These are phyloP conservation scores for Chlorops oryzae DNA, from an alignment of 1,140 invertebrate species.

Conservation along the genomic window DNA sequence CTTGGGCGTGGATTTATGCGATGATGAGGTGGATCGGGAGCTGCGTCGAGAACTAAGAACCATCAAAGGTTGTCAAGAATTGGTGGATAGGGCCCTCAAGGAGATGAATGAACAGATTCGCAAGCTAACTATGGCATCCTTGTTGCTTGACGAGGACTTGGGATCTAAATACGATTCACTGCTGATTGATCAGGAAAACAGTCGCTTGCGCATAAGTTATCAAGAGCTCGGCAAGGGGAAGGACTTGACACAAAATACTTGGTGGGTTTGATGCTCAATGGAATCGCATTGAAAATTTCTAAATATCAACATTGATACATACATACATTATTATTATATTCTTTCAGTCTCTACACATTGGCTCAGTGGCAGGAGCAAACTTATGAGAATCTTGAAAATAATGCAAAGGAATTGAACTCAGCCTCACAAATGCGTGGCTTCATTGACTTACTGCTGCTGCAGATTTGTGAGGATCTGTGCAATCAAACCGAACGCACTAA, in stretches of 20 bases:
- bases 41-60: conserved; percentile 61
- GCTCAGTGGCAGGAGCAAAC: conserved; percentile 78
- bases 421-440: conserved; percentile 65
- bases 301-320: not conserved
- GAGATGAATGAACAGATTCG: conserved; percentile 75
- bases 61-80: conserved; percentile 55
- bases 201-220: conserved; percentile 60
- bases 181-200: conserved; percentile 65
- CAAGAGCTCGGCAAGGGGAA: conserved; percentile 62
- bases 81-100: conserved; percentile 65
- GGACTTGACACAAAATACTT: conserved; percentile 52
- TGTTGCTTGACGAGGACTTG: conserved; percentile 74
- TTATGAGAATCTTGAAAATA: conserved; percentile 66
- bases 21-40: conserved; percentile 60
- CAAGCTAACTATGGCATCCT: conserved; percentile 67
- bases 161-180: conserved; percentile 74
- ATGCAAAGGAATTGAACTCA: conserved; percentile 69
- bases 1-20: conserved; percentile 42
- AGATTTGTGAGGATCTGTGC: conserved; percentile 62
- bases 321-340: too few species aligned
- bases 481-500: conserved; percentile 64
- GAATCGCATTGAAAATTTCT: too few species aligned
- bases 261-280: too few species aligned
- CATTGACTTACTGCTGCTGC: conserved; percentile 74
- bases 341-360: conserved; percentile 57